These are phyloP conservation scores for Anguilla obscura DNA, from an alignment of 2,797 vertebrate genomes.

Conservation along the genomic window DNA sequence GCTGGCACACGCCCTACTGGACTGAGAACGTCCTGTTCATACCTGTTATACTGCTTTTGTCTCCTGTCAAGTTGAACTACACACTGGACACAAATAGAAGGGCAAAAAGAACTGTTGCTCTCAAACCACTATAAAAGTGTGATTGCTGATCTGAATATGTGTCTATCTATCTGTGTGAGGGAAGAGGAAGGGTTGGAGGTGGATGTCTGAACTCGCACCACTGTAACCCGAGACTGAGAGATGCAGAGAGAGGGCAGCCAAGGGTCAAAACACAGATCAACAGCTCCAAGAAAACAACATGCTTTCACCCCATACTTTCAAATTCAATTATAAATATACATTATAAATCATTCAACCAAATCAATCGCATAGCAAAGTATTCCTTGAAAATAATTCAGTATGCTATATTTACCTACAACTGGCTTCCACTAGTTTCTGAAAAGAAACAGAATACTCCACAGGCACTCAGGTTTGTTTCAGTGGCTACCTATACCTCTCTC, in stretches of 20 bases:
- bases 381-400: not conserved
- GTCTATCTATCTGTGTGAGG: not conserved
- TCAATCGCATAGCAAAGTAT: not conserved
- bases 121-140: not conserved
- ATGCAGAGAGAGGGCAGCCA: slow-evolving; percentile 34
- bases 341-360: not conserved
- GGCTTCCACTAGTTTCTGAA: not conserved
- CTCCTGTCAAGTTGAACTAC: not conserved
- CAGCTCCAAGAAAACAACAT: slow-evolving; percentile 50
- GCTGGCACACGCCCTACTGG: not conserved
- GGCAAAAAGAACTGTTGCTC: not conserved
- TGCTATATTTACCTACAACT: not conserved
- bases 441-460: not conserved
- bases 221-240: slow-evolving; percentile 50
- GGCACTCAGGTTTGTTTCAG: not conserved
- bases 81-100: not conserved
- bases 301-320: slow-evolving; percentile 47
- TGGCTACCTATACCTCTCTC: no score
- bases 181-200: not conserved
- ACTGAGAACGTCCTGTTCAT: not conserved
- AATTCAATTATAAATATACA: slow-evolving; percentile 24
- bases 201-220: slow-evolving; percentile 35
- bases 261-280: slow-evolving; percentile 55
- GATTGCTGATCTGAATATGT: not conserved
- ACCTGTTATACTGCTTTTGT: not conserved